Conservation (phyloP, 2,797 vertebrate species). For the Channallabes apus region DNA sequence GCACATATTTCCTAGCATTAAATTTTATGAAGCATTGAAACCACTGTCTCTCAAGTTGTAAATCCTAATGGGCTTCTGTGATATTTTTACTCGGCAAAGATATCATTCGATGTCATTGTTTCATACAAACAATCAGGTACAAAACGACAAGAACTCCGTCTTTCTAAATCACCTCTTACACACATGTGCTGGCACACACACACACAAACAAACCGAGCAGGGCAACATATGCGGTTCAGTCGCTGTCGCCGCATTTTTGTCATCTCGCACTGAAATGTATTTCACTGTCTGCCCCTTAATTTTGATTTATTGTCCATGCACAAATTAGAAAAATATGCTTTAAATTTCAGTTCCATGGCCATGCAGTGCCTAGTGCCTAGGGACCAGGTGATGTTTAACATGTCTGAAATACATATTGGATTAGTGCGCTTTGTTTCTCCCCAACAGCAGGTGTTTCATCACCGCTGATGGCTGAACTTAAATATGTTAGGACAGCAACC, state of each 20-base stretch:
- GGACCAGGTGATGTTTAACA: slow-evolving; percentile 98
- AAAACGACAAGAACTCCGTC: slow-evolving; percentile 27
- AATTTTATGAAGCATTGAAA: slow-evolving; percentile 84
- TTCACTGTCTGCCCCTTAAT: slow-evolving; percentile 99
- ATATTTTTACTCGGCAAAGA: slow-evolving; percentile 73
- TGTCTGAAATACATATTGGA: slow-evolving; percentile 99
- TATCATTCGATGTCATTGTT: slow-evolving; percentile 75
- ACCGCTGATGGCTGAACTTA: slow-evolving; percentile 99
- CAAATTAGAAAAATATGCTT: slow-evolving; percentile 99
- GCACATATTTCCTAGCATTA: slow-evolving; percentile 78
- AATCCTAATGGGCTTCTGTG: slow-evolving; percentile 77
- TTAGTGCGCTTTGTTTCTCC: slow-evolving; percentile 99
- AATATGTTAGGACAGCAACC: slow-evolving; percentile 99
- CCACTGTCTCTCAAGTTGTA: slow-evolving; percentile 76
- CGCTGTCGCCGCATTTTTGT: slow-evolving; percentile 85
- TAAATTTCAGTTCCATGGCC: slow-evolving; percentile 96
- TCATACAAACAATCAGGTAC: slow-evolving; percentile 63
- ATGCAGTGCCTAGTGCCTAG: slow-evolving; percentile 93
- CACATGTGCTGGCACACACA: slow-evolving; percentile 28
- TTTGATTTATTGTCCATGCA: slow-evolving; percentile 99
- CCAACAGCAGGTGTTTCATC: slow-evolving; percentile 99
- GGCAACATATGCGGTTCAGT: slow-evolving; percentile 74
- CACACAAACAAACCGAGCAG: slow-evolving; percentile 53
- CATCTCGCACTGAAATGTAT: slow-evolving; percentile 98
- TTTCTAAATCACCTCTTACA: slow-evolving; percentile 38